Base-by-base conservation (phyloP, 1,140 invertebrate species). In the Pissodes strobi region DNA sequence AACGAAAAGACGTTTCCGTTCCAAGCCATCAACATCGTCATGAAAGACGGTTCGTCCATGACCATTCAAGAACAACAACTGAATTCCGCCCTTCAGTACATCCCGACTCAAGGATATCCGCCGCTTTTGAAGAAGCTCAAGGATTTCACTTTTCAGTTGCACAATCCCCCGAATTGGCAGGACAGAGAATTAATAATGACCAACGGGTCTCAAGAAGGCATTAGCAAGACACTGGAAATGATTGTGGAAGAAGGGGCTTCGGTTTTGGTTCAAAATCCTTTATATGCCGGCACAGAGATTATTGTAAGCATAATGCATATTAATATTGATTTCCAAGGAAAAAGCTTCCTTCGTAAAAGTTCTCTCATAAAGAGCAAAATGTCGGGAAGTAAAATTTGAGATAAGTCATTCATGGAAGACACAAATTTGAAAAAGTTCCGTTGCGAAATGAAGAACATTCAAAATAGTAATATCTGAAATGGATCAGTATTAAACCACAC, bases 1-100 rank as follows among this genome's bases (percentile, higher is more conserved):
- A 92, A 92, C 70, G 86, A 89, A 55, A 76, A 82, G 15, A 84
- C 89, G 2, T 92, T 92, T 73, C 91, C 91, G 0, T 90, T 90
- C 72, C 79, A 82, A 61, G 83, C 84, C 25, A 83, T 90, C 1
- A 79, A 82, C n/a, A 71, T 92, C 2, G 83, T 82, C 59, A 76
- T 89, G 9, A 85, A 82, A 71, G 83, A 86, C 71, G 88, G 86
- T 5, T 79, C 79, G 0, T 75, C 74, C 0, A 74, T 90, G 41
- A 71, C 79, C 1, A 66, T 92, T 0, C 79, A 86, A 43, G 84
- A 83, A 2, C 76, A 80, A 59, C 81, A 85, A 59, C 76, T 92
- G 60, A 82, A 79, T 0, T 78, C 80, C 17, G 86, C 87, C 6
- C 76, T 92, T 13, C 89, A 92, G 70, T 92, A 92, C 74, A 82